Evolutionary conservation across 2,113 vertebrate species (phyloP).

Genomic region (Microtus ochrogaster): DNA sequence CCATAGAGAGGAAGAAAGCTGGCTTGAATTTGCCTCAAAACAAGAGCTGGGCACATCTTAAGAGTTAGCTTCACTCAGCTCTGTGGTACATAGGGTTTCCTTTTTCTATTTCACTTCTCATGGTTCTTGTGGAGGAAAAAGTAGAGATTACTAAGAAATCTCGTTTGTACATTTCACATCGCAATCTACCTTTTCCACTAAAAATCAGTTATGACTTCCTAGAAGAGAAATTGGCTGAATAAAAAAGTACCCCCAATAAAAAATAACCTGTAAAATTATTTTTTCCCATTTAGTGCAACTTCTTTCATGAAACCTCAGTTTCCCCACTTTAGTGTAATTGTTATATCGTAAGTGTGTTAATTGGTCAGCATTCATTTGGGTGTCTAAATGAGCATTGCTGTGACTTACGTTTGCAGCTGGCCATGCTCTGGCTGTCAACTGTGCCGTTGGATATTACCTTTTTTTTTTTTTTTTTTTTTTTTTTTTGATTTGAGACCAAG

Average conservation of each 20-base stretch:
- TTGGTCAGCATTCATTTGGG: neutral
- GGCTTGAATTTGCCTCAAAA: neutral
- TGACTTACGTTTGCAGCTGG: neutral
- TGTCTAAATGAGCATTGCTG: neutral
- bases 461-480: constrained; percentile 51
- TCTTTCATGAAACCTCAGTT: neutral
- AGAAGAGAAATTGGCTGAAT: constrained; percentile 2
- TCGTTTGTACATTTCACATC: constrained; percentile 50
- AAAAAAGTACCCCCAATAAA: constrained; percentile 20
- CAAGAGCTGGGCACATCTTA: neutral
- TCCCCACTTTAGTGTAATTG: neutral
- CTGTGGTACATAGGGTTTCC: constrained; percentile 52
- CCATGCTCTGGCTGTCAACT: neutral
- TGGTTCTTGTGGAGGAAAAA: constrained; percentile 58
- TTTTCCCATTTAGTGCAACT: neutral
- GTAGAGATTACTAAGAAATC: constrained; percentile 33
- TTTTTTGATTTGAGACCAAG: no score
- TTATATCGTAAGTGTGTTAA: neutral
- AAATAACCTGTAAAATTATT: neutral
- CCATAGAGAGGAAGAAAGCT: neutral
- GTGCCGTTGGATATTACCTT: neutral
- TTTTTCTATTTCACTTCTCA: constrained; percentile 52
- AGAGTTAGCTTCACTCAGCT: constrained; percentile 47
- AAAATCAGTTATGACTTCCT: constrained; percentile 29
- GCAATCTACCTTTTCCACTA: constrained; percentile 42